phyloP scores from a whole-genome alignment of 53 echinoderm and acorn worm species.

The Astropecten irregularis region DNA sequence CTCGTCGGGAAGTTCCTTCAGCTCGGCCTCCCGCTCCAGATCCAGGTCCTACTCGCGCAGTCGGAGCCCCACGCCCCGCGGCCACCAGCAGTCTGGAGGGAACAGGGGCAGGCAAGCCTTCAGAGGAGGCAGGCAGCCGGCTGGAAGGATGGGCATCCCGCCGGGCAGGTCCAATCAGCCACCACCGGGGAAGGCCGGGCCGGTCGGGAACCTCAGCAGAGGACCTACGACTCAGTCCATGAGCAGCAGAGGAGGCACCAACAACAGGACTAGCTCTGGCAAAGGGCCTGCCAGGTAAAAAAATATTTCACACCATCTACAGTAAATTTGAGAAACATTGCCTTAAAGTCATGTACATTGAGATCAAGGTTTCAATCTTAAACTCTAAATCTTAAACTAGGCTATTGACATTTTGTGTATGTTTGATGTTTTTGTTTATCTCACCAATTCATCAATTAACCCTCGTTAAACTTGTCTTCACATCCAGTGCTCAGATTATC shows the following conservation, averaged over 20 bases:
- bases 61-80: constrained; percentile 19
- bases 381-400: no score
- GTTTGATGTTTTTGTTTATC: no score
- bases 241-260: constrained; percentile 11
- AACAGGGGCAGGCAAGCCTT: background rate
- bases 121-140: background rate
- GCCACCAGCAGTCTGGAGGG: background rate
- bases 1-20: constrained; percentile 83
- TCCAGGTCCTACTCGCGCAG: constrained; percentile 70
- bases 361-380: no score
- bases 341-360: no score
- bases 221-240: background rate
- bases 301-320: no score
- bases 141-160: background rate
- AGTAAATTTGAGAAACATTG: no score
- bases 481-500: no score
- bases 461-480: no score
- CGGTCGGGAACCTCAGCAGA: background rate
- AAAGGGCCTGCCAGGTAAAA: constrained; percentile 19
- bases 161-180: background rate
- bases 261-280: background rate
- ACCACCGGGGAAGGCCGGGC: constrained; percentile 14
- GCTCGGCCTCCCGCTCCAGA: constrained; percentile 73
- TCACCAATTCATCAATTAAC: no score
- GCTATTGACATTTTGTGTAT: no score